A percentile compares a stretch with the other conserved stretches of the same genome.
phyloP scores from a whole-genome alignment of 2,888 invertebrate genomes.

The Gymnoscelis rufifasciata region DNA sequence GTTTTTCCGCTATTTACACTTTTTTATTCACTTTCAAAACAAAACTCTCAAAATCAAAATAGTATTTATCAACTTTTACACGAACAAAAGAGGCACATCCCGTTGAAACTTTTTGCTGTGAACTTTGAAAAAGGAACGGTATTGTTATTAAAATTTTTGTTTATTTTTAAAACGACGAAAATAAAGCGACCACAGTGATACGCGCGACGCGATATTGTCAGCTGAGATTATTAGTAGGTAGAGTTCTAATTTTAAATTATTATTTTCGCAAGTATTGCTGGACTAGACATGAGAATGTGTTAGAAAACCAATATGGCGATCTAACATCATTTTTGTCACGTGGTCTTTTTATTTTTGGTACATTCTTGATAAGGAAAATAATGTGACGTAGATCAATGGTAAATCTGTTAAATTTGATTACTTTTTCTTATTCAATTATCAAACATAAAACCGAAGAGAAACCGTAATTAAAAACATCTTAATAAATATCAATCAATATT shows the following conservation, averaged over 20 bases:
- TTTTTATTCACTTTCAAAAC: no score
- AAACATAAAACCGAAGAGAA: no score
- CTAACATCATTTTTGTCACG: neutral
- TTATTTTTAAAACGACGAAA: constrained; percentile 28
- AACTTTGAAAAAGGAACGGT: constrained; percentile 20
- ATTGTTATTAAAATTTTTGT: constrained; percentile 24
- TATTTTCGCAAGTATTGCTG: constrained; percentile 38
- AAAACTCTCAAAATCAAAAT: neutral
- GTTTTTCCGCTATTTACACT: no score
- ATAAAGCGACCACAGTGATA: constrained; percentile 46
- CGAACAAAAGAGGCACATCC: constrained; percentile 1
- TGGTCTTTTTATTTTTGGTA: neutral
- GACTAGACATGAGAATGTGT: constrained; percentile 33
- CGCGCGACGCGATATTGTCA: constrained; percentile 66
- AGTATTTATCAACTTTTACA: no score
- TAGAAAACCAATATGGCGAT: constrained; percentile 28
- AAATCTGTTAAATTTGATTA: neutral
- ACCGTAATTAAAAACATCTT: no score
- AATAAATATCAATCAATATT: no score
- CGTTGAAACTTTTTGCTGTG: neutral
- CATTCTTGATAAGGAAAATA: no score
- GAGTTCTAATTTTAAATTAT: constrained; percentile 45
- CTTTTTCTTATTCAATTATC: no score
- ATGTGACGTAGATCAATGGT: no score
- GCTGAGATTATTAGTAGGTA: constrained; percentile 59